Conservation (phyloP, 2,888 invertebrate genomes). For the Alviniconcha strummeri region DNA sequence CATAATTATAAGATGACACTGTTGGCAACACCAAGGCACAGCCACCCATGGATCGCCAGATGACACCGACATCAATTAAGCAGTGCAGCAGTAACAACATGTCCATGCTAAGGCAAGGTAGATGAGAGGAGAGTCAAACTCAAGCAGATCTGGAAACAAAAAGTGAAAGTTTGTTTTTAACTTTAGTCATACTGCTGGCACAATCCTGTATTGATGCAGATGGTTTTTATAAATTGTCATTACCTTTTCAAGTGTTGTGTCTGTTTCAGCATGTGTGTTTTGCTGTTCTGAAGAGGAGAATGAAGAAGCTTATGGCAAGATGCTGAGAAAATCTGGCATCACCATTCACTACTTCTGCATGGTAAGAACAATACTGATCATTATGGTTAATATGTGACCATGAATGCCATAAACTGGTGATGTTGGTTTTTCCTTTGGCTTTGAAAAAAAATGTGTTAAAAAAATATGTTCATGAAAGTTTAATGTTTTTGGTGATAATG, state of each 20-base stretch:
- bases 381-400: not conserved
- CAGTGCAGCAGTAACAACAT: no score
- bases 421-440: not conserved
- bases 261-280: constrained; percentile 54
- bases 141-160: no score
- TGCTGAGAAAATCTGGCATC: constrained; percentile 74
- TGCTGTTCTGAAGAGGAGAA: constrained; percentile 54
- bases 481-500: not conserved
- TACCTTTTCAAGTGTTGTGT: not conserved
- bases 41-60: no score
- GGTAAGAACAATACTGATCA: constrained; percentile 74
- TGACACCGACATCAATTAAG: no score
- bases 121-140: no score
- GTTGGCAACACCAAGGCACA: no score
- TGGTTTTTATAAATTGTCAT: no score
- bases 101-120: no score
- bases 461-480: not conserved
- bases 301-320: constrained; percentile 63
- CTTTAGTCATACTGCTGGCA: no score
- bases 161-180: no score
- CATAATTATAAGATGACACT: no score
- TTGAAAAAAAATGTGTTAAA: not conserved
- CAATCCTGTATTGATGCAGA: no score
- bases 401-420: not conserved
- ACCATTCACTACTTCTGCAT: constrained; percentile 85